Evolutionary conservation across 2,888 invertebrate species (phyloP).

Genomic region (Phengaris arion): DNA sequence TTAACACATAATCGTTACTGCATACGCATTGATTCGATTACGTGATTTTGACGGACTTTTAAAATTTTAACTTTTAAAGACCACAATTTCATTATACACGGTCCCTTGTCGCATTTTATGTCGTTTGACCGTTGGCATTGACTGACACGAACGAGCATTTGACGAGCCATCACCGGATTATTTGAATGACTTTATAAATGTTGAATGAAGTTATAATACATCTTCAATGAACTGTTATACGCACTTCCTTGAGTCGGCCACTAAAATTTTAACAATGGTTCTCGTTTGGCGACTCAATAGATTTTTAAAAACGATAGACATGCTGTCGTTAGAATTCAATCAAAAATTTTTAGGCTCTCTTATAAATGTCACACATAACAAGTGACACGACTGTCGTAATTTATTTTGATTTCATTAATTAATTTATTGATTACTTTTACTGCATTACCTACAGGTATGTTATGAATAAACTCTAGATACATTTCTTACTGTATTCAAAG

Average conservation of each 20-base stretch:
- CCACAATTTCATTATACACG: constrained; percentile 52
- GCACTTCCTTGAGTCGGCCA: constrained; percentile 22
- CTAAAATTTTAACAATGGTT: constrained; percentile 16
- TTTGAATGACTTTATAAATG: constrained; percentile 51
- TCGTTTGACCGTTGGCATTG: constrained; percentile 74
- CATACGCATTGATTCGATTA: neutral
- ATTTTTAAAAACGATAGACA: neutral
- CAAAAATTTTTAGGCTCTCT: neutral
- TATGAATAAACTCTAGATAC: neutral
- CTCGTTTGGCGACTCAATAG: neutral
- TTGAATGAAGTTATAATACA: constrained; percentile 59
- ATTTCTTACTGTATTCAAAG: neutral
- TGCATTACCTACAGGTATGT: neutral
- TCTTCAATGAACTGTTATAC: constrained; percentile 35
- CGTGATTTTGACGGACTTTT: neutral
- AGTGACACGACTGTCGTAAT: neutral
- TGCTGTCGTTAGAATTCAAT: neutral
- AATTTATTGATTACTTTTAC: neutral
- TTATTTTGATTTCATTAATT: neutral
- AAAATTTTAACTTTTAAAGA: constrained; percentile 35
- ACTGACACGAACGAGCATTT: constrained; percentile 62
- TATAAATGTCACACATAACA: neutral
- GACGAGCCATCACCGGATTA: constrained; percentile 52
- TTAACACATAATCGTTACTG: neutral
- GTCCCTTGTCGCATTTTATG: constrained; percentile 42